Conservation (phyloP, 2,888 invertebrate species). For the Ochropleura leucogaster region DNA sequence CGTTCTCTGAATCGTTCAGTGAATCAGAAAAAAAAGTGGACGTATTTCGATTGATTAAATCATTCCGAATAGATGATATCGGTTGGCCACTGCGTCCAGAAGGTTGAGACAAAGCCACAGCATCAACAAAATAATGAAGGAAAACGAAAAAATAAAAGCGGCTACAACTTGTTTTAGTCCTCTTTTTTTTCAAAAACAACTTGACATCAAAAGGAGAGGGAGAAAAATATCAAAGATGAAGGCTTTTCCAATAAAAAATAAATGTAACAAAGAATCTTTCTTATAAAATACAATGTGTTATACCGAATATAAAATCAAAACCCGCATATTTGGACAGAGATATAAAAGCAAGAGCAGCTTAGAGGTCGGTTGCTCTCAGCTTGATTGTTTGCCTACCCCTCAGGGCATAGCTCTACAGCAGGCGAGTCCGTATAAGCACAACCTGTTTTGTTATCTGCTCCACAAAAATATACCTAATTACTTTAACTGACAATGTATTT, state of each 20-base stretch:
- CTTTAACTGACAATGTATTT: neutral
- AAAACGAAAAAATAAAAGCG: neutral
- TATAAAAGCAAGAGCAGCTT: constrained; percentile 29
- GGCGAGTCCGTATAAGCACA: constrained; percentile 8
- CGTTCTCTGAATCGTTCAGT: neutral
- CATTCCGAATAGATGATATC: constrained; percentile 1
- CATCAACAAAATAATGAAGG: neutral
- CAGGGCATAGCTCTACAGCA: constrained; percentile 20
- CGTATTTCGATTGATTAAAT: constrained; percentile 23
- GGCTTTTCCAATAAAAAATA: no score
- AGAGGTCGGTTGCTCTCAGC: constrained; percentile 40
- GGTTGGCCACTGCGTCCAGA: neutral
- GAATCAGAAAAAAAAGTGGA: constrained; percentile 1
- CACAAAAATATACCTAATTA: constrained; percentile 12
- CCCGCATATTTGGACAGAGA: constrained; percentile 39
- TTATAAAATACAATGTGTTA: neutral
- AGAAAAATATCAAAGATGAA: neutral
- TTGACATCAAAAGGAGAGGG: neutral
- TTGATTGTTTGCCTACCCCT: constrained; percentile 58
- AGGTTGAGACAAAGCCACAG: neutral
- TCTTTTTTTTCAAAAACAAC: neutral
- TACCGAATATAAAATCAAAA: constrained; percentile 38
- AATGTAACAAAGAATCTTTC: neutral
- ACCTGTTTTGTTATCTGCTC: constrained; percentile 9
- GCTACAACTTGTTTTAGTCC: neutral